Percentiles rank a stretch among this genome's conserved stretches.
Evolutionary conservation across 2,113 vertebrate genomes (phyloP).

Genomic region (Eulemur macaco): DNA sequence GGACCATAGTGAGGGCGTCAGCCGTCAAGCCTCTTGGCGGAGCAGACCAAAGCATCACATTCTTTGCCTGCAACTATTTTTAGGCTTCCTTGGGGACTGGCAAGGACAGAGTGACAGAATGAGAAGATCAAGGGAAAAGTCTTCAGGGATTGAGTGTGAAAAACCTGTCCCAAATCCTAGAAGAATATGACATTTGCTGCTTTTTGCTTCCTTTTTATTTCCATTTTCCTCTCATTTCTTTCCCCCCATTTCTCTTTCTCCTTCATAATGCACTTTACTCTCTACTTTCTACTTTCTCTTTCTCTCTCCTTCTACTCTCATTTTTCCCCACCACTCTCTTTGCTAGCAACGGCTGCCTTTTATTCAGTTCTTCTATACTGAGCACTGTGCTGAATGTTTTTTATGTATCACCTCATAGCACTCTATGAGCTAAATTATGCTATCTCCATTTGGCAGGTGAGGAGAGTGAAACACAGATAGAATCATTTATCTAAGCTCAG

Average conservation of each 20-base stretch:
- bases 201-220: background rate
- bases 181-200: background rate
- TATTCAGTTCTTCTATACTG: background rate
- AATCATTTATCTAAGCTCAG: background rate
- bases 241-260: background rate
- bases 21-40: background rate
- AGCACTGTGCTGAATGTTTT: background rate
- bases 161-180: background rate
- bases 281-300: no score
- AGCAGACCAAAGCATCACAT: background rate
- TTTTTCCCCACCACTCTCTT: background rate
- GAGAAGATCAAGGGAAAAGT: conserved; percentile 11
- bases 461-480: background rate
- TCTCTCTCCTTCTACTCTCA: background rate
- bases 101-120: background rate
- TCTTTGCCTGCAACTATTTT: conserved; percentile 41
- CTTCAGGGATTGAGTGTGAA: background rate
- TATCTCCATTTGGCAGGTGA: background rate
- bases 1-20: background rate
- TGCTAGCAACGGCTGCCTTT: background rate
- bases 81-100: conserved; percentile 28
- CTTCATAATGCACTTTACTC: background rate
- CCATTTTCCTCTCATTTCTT: background rate
- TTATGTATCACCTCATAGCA: background rate
- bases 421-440: background rate